A percentile compares a stretch with the other conserved stretches of the same genome.
Evolutionary conservation across 2,797 vertebrate genomes (phyloP).

Genomic region (Neosalanx taihuensis): DNA sequence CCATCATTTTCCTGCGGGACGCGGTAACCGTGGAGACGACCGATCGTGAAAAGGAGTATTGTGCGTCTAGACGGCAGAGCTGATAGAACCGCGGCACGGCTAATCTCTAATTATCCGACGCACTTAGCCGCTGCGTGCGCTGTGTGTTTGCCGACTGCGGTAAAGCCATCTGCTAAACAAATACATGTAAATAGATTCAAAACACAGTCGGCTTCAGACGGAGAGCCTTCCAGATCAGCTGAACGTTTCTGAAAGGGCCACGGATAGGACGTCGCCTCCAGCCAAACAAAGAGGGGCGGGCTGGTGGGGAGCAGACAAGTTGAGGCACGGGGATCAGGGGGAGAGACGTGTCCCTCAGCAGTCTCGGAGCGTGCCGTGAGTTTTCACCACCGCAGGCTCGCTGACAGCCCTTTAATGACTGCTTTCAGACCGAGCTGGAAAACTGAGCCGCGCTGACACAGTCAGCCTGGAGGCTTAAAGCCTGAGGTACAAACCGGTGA

Average conservation of each 20-base stretch:
- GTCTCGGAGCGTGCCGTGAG: slow-evolving; percentile 43
- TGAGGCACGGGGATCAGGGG: slow-evolving; percentile 50
- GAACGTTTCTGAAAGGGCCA: slow-evolving; percentile 20
- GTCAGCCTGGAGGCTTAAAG: neutral
- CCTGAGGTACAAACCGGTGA: neutral
- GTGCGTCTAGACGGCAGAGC: neutral
- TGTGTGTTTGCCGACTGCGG: too few relatives aligned
- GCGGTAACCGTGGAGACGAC: slow-evolving; percentile 36
- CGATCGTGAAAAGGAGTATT: neutral
- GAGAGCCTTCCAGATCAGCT: slow-evolving; percentile 25
- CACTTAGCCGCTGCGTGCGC: too few relatives aligned
- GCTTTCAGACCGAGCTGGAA: slow-evolving; percentile 54
- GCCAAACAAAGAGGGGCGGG: slow-evolving; percentile 40
- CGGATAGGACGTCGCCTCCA: slow-evolving; percentile 33
- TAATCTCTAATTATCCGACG: too few relatives aligned
- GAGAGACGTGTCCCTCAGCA: slow-evolving; percentile 37
- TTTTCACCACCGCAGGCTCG: slow-evolving; percentile 42
- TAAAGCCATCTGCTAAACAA: too few relatives aligned
- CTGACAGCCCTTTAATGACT: slow-evolving; percentile 37
- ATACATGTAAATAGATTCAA: neutral
- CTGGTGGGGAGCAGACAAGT: slow-evolving; percentile 50
- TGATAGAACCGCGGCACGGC: too few relatives aligned
- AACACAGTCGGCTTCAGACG: neutral
- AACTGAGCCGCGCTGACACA: slow-evolving; percentile 7
- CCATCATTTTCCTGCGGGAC: slow-evolving; percentile 92